Evolutionary conservation across 2,113 vertebrate species (phyloP).

Genomic region (Heloderma charlesbogerti): DNA sequence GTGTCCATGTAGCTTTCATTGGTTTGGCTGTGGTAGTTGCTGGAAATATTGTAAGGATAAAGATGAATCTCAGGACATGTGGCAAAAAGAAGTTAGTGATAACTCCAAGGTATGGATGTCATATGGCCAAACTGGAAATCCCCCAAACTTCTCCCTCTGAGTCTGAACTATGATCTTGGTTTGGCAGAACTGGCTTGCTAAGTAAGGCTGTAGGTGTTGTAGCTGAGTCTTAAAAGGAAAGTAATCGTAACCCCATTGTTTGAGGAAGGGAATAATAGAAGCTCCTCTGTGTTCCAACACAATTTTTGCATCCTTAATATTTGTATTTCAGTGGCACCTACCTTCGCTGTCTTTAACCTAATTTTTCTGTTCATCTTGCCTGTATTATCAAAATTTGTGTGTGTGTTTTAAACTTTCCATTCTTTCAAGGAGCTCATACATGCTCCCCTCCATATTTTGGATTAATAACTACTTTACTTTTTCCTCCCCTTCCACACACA

Average conservation of each 20-base stretch:
- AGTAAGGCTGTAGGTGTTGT: background rate
- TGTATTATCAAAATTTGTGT: background rate
- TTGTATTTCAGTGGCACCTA: background rate
- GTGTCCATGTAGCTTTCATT: slow-evolving; percentile 98
- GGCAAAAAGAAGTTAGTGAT: background rate
- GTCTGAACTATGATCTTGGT: background rate
- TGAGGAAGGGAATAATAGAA: background rate
- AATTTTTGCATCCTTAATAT: background rate
- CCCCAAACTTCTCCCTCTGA: background rate
- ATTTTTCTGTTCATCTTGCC: background rate
- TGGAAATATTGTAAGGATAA: slow-evolving; percentile 62
- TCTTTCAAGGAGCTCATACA: background rate
- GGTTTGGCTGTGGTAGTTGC: slow-evolving; percentile 90
- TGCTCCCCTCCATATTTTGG: background rate
- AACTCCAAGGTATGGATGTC: slow-evolving; percentile 31
- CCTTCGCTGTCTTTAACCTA: background rate
- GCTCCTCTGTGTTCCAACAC: background rate
- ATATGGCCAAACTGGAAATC: slow-evolving; percentile 18
- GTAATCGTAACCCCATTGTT: background rate
- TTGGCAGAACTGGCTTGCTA: background rate
- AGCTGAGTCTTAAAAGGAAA: background rate
- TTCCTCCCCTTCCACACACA: background rate
- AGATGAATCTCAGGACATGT: slow-evolving; percentile 11
- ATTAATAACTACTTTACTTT: background rate
- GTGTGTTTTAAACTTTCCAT: background rate